These are phyloP conservation scores for Drosophila neonasuta DNA, from an alignment of 2,888 invertebrate genomes.

Conservation along the genomic window DNA sequence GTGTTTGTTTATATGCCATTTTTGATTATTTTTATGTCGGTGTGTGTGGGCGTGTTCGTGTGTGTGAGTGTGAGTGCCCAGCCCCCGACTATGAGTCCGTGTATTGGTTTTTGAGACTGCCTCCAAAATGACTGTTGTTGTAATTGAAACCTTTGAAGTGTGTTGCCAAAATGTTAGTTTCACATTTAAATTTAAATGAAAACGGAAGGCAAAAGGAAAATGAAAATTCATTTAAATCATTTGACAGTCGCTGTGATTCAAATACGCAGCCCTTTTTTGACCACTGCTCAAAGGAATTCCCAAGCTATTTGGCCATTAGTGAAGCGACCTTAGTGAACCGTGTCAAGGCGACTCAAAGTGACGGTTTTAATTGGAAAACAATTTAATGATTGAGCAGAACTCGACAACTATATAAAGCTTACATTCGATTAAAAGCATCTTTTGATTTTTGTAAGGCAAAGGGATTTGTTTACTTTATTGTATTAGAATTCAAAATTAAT, in stretches of 20 bases:
- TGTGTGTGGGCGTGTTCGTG: slow-evolving; percentile 29
- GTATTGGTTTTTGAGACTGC: slow-evolving; percentile 36
- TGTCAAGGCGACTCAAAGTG: slow-evolving; percentile 14
- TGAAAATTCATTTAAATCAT: slow-evolving; percentile 52
- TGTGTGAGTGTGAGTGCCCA: slow-evolving; percentile 14
- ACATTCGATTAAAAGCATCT: slow-evolving; percentile 25
- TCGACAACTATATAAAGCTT: slow-evolving; percentile 10
- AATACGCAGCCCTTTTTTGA: slow-evolving; percentile 5
- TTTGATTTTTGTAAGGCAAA: neutral
- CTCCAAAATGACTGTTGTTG: slow-evolving; percentile 39
- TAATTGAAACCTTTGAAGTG: slow-evolving; percentile 77
- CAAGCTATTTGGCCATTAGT: slow-evolving; percentile 10
- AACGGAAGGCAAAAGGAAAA: slow-evolving; percentile 35
- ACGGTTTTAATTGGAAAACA: slow-evolving; percentile 51
- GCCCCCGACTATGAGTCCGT: neutral
- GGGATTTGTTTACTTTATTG: neutral
- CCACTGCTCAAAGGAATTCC: slow-evolving; percentile 35
- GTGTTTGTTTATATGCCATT: slow-evolving; percentile 71
- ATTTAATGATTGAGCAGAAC: slow-evolving; percentile 22
- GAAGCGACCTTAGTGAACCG: neutral
- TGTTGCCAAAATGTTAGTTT: slow-evolving; percentile 65
- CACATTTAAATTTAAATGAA: slow-evolving; percentile 56
- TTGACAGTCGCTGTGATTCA: slow-evolving; percentile 25
- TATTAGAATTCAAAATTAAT: too few species aligned
- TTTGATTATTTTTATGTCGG: slow-evolving; percentile 64